Conservation (phyloP, 2,888 invertebrate genomes). For the Agriotes lineatus region DNA sequence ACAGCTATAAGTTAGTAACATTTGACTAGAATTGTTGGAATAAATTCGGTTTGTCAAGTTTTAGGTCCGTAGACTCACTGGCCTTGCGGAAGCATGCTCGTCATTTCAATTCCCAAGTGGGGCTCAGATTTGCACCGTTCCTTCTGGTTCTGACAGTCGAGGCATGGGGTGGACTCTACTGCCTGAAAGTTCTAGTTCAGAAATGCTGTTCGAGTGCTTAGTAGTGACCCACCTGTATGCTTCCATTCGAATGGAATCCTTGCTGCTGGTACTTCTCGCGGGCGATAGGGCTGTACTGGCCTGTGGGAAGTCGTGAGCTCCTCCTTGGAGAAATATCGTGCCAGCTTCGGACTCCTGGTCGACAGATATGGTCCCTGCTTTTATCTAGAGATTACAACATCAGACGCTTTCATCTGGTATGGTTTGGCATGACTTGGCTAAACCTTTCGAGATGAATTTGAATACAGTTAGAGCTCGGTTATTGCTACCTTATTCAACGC, state of each 20-base stretch:
- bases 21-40: constrained; percentile 17
- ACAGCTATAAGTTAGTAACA: constrained; percentile 9
- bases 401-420: too few relatives aligned
- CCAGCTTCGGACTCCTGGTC: constrained; percentile 49
- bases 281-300: constrained; percentile 24
- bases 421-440: too few relatives aligned
- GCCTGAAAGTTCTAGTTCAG: too few relatives aligned
- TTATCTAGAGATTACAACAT: constrained; percentile 47
- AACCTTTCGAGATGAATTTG: too few relatives aligned
- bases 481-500: too few relatives aligned
- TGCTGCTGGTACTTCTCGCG: constrained; percentile 32
- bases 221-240: constrained; percentile 42
- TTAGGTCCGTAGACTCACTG: constrained; percentile 13
- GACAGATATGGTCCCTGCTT: constrained; percentile 50
- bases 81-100: constrained; percentile 49
- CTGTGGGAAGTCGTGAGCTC: constrained; percentile 24
- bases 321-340: constrained; percentile 49
- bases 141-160: constrained; percentile 37
- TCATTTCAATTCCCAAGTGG: constrained; percentile 55
- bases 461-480: too few relatives aligned
- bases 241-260: constrained; percentile 47
- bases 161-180: constrained; percentile 51
- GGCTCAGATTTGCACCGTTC: constrained; percentile 50
- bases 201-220: neutral
- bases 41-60: constrained; percentile 13